phyloP scores from a whole-genome alignment of 2,113 vertebrate species.

The Prietella phreatophila region DNA sequence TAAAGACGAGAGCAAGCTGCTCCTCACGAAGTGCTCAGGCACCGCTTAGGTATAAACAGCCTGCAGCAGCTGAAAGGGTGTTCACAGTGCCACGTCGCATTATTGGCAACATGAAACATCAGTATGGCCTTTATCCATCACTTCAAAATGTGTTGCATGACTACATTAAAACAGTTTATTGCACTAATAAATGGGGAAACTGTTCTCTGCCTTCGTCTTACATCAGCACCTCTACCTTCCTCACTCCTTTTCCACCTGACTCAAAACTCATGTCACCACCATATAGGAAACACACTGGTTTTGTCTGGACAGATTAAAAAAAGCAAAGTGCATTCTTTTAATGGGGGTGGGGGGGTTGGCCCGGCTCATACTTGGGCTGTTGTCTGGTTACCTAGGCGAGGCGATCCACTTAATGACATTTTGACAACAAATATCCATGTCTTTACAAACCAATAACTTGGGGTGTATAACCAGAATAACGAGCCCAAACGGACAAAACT shows the following conservation, averaged over 20 bases:
- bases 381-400: neutral
- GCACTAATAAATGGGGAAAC: neutral
- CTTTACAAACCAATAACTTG: neutral
- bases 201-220: neutral
- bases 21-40: neutral
- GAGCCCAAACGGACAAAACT: too few species aligned
- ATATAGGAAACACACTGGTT: neutral
- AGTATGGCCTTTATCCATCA: neutral
- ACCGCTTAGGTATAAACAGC: neutral
- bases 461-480: neutral
- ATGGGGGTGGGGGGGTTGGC: too few species aligned
- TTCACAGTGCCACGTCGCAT: neutral
- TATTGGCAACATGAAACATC: neutral
- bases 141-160: neutral
- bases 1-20: neutral
- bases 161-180: neutral
- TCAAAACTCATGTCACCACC: neutral
- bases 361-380: too few species aligned
- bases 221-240: neutral
- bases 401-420: neutral
- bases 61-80: neutral
- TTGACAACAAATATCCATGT: neutral
- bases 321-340: neutral
- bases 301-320: neutral
- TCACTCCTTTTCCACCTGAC: neutral